Evolutionary conservation across 2,797 vertebrate genomes (phyloP), one percentile per base, ranked within the genome.

Genomic region (Enteromius radiatus): DNA sequence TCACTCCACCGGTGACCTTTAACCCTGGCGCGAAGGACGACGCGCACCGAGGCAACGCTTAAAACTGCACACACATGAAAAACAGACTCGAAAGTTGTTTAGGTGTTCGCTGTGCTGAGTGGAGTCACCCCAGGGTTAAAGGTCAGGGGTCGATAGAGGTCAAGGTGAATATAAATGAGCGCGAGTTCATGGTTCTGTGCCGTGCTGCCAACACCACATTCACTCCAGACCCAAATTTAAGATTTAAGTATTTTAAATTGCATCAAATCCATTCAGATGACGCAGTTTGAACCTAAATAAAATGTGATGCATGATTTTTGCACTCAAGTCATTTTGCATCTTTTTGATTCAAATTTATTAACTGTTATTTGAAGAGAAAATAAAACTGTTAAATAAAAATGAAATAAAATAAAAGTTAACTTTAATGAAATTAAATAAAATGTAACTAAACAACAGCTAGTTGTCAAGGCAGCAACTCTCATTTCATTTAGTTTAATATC

Each of bases 111-210:
- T 87, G 84, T 61, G 63, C 41, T 38, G 71, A 5, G 56, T 80
- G 4, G 31, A 65, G 73, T 81, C 79, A 85, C 84, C 84, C 83
- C 89, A 86, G 92, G 92, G 91, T 88, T 83, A 83, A 89, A 89
- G 91, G 91, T 92, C 88, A 85, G 74, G 87, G 90, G 70, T 85
- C 83, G 84, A 84, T 75, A 59, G 79, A 92, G 90, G 83, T 79
- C 70, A 86, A 64, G 47, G 68, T 86, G 69, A 76, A 91, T 90
- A 93, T 89, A 86, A 85, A 91, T 92, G 89, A 85, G 92, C 89
- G 89, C 2, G 91, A 90, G 90, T 87, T 82, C 91, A 85, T 76
- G 75, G 91, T 92, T 89, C 89, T 89, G 90, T 90, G 83, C 79
- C 90, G 88, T 80, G 88, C 90, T 85, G 78, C 78, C 81, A 91